Percentiles rank a stretch among this genome's conserved stretches.
These are phyloP conservation scores for Aphaenogaster ashmeadi DNA, from an alignment of 1,140 invertebrate species.

Conservation along the genomic window DNA sequence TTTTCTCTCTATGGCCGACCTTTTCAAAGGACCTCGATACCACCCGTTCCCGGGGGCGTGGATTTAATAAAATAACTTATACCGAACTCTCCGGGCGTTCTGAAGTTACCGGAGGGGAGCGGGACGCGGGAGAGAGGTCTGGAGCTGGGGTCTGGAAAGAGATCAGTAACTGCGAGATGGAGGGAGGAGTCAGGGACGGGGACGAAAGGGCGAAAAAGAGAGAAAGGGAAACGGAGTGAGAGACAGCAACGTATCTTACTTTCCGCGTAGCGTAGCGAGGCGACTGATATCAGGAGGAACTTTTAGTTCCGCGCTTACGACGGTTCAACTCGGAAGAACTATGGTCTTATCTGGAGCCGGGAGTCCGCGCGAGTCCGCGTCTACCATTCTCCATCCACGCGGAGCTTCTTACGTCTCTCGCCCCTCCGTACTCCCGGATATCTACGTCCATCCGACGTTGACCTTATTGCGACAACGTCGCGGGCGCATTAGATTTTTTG, in stretches of 20 bases:
- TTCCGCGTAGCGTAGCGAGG: slow-evolving; percentile 61
- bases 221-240: not conserved
- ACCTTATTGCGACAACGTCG: slow-evolving; percentile 66
- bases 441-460: slow-evolving; percentile 11
- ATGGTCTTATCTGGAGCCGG: slow-evolving; percentile 72
- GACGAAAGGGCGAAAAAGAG: slow-evolving; percentile 24
- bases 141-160: slow-evolving; percentile 44
- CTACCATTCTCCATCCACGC: slow-evolving; percentile 20
- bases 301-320: slow-evolving; percentile 79
- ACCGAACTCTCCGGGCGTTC: slow-evolving; percentile 73
- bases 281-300: slow-evolving; percentile 80
- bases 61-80: slow-evolving; percentile 81
- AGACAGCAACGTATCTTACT: slow-evolving; percentile 65
- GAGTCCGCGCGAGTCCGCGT: slow-evolving; percentile 57
- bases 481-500: slow-evolving; percentile 46
- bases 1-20: slow-evolving; percentile 50
- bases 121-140: not conserved
- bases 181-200: slow-evolving; percentile 11
- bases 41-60: slow-evolving; percentile 59
- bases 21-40: slow-evolving; percentile 63
- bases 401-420: slow-evolving; percentile 45
- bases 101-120: slow-evolving; percentile 65
- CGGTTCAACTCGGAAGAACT: slow-evolving; percentile 75
- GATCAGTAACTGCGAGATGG: slow-evolving; percentile 47
- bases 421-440: too few species aligned